These are phyloP conservation scores for Olivierus martensii DNA, from an alignment of 1,140 invertebrate species.

Conservation along the genomic window DNA sequence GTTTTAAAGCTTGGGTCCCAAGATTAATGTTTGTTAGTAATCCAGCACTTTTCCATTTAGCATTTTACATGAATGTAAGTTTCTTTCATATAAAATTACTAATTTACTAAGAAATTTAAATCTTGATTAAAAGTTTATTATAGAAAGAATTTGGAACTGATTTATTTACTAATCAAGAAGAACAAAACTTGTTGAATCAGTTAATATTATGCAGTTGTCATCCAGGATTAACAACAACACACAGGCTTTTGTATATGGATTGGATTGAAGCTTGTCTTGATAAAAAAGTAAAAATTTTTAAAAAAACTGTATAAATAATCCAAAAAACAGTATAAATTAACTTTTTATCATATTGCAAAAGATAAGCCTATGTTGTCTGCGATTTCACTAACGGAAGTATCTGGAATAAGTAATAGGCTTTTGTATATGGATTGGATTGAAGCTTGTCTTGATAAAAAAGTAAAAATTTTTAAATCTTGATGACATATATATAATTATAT, in stretches of 20 bases:
- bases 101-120: neutral
- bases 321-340: too few relatives aligned
- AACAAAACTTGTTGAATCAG: conserved; percentile 16
- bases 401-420: too few relatives aligned
- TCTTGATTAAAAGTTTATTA: neutral
- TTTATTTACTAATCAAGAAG: conserved; percentile 14
- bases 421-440: conserved; percentile 15
- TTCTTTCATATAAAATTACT: too few relatives aligned
- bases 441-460: neutral
- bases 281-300: neutral
- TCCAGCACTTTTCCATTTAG: conserved; percentile 4
- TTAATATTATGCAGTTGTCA: conserved; percentile 9
- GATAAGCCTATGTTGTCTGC: too few relatives aligned
- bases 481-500: too few relatives aligned
- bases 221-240: conserved; percentile 15
- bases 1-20: conserved; percentile 6
- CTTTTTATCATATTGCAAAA: too few relatives aligned
- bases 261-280: conserved; percentile 8
- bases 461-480: neutral
- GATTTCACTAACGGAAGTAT: too few relatives aligned
- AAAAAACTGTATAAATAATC: too few relatives aligned
- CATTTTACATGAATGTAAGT: conserved; percentile 10
- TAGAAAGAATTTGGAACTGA: conserved; percentile 15
- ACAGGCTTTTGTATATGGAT: conserved; percentile 16
- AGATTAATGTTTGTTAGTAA: conserved; percentile 1